Conservation (phyloP, 2,797 vertebrate genomes). For the Tenualosa ilisha region DNA sequence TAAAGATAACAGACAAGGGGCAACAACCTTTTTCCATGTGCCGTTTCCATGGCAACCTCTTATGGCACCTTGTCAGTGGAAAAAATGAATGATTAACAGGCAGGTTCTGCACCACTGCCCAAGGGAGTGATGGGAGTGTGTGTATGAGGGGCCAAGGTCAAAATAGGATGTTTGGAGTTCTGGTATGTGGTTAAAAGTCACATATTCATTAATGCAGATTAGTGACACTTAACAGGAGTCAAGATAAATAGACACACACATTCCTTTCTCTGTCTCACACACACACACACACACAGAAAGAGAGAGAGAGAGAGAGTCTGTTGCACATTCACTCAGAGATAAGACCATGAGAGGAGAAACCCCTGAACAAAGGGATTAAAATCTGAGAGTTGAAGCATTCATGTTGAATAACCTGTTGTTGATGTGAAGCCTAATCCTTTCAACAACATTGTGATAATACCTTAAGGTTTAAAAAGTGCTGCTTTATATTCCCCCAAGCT, state of each 20-base stretch:
- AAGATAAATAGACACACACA: not conserved
- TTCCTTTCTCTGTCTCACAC: not conserved
- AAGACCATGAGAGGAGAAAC: not conserved
- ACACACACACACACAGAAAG: not conserved
- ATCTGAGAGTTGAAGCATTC: not conserved
- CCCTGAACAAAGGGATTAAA: not conserved
- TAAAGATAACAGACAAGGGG: not conserved
- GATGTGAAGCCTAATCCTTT: not conserved
- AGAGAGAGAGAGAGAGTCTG: not conserved
- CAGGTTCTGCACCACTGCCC: not conserved
- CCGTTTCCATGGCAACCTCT: not conserved
- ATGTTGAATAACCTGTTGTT: constrained; percentile 2
- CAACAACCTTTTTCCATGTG: not conserved
- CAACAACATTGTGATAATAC: constrained; percentile 1
- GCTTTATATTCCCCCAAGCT: not conserved
- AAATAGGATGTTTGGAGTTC: not conserved
- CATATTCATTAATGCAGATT: not conserved
- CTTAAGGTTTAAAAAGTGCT: not conserved
- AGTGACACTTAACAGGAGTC: not conserved
- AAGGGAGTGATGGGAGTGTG: not conserved
- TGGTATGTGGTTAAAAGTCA: not conserved
- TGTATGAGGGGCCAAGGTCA: not conserved
- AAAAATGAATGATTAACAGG: not conserved
- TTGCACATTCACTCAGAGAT: not conserved
- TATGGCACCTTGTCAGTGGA: not conserved